phyloP scores from a whole-genome alignment of 2,797 vertebrate species.

The Spinus olivaceus region DNA sequence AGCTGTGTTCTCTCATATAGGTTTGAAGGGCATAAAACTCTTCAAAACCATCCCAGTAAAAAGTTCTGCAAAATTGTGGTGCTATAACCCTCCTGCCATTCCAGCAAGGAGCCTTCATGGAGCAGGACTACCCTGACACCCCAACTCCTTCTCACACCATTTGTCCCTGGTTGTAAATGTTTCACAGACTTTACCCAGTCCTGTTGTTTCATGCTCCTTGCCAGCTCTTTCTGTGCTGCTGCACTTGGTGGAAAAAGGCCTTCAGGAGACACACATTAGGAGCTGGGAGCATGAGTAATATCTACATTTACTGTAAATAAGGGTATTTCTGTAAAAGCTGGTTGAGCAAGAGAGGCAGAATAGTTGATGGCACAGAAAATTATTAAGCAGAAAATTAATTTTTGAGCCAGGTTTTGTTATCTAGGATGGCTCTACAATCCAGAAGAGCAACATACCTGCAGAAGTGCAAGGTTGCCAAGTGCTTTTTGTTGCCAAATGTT shows the following conservation, averaged over 20 bases:
- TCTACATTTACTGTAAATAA: neutral
- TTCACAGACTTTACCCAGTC: neutral
- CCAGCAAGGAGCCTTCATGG: neutral
- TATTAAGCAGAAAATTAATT: neutral
- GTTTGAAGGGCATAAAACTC: neutral
- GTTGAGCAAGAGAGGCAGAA: neutral
- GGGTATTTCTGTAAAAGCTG: neutral
- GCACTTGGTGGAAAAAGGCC: neutral
- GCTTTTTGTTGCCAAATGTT: neutral
- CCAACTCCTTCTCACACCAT: neutral
- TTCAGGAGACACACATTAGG: neutral
- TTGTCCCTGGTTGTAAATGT: neutral
- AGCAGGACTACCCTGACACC: neutral
- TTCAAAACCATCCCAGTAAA: neutral
- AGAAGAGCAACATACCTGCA: neutral
- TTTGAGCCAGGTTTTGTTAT: neutral
- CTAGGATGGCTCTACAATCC: neutral
- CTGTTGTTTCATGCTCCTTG: neutral
- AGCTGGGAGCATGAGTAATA: neutral
- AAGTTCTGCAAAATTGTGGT: neutral
- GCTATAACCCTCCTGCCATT: neutral
- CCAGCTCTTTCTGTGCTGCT: neutral
- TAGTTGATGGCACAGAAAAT: neutral
- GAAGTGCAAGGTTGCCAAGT: neutral
- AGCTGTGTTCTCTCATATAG: accelerated